These are phyloP conservation scores for Gambelia wislizenii DNA, from an alignment of 2,797 vertebrate species.

Conservation along the genomic window DNA sequence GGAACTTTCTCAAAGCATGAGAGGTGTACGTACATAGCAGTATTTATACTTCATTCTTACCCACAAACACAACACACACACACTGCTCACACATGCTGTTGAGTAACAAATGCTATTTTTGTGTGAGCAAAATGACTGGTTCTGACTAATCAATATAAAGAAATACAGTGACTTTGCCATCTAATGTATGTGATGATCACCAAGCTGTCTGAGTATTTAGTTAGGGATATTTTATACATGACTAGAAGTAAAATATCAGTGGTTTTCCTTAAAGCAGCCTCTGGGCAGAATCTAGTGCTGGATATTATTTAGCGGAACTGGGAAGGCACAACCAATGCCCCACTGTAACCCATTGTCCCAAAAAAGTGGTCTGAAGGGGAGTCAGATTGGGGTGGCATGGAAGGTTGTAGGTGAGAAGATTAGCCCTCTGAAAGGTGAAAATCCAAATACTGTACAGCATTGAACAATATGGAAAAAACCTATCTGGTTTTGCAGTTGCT, in stretches of 20 bases:
- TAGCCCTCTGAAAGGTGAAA: no score
- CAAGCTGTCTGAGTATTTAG: background rate
- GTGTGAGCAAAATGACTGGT: background rate
- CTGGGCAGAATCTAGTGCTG: background rate
- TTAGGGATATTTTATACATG: no score
- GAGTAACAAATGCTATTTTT: background rate
- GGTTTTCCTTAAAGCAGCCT: background rate
- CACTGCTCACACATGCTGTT: background rate
- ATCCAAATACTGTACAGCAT: background rate
- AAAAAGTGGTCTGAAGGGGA: no score
- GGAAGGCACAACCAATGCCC: no score
- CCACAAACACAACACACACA: background rate
- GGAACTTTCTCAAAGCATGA: no score
- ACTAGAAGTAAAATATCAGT: background rate
- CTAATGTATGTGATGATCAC: background rate
- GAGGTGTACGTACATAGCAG: background rate
- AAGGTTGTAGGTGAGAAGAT: no score
- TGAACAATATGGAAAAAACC: background rate
- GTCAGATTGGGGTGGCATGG: no score
- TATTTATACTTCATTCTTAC: background rate
- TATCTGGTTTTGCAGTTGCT: background rate
- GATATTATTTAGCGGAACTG: no score
- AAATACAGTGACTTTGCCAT: background rate
- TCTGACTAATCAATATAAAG: background rate
- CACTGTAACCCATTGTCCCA: no score